phyloP scores from a whole-genome alignment of 2,888 invertebrate species.

The Athripsodes cinereus region DNA sequence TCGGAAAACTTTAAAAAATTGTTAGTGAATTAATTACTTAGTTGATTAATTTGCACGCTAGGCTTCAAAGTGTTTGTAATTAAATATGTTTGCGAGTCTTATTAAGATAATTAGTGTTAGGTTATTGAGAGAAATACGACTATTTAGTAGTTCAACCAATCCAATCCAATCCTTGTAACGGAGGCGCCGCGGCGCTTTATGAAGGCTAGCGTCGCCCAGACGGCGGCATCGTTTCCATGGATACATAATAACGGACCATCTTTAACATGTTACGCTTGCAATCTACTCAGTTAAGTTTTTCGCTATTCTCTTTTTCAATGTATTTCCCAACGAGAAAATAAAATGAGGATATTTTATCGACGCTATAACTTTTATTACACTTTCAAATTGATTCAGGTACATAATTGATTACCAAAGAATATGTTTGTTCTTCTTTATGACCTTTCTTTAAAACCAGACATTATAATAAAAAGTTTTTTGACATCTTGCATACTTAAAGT shows the following conservation, averaged over 20 bases:
- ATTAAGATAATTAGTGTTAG: too few relatives aligned
- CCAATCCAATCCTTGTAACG: conserved; percentile 10
- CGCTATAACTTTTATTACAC: conserved; percentile 11
- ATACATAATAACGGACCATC: conserved; percentile 26
- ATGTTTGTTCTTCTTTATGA: background rate
- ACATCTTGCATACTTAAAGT: too few relatives aligned
- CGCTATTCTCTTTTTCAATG: conserved; percentile 10
- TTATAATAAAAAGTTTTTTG: too few relatives aligned
- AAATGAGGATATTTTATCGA: background rate
- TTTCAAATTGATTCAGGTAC: conserved; percentile 10
- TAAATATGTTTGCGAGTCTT: too few relatives aligned
- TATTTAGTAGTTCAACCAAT: too few relatives aligned
- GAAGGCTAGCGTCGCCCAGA: conserved; percentile 26
- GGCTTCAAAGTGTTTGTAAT: too few relatives aligned
- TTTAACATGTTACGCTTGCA: conserved; percentile 20
- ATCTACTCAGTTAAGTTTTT: conserved; percentile 14
- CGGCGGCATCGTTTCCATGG: conserved; percentile 26
- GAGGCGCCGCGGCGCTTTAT: conserved; percentile 26
- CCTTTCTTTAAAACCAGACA: too few relatives aligned
- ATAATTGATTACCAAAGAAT: background rate
- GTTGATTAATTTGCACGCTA: too few relatives aligned
- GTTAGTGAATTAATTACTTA: too few relatives aligned
- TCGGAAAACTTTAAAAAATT: too few relatives aligned
- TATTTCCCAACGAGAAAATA: conserved; percentile 8
- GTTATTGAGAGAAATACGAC: too few relatives aligned